These are phyloP conservation scores for Abrostola tripartita DNA, from an alignment of 2,888 invertebrate species.

Conservation along the genomic window DNA sequence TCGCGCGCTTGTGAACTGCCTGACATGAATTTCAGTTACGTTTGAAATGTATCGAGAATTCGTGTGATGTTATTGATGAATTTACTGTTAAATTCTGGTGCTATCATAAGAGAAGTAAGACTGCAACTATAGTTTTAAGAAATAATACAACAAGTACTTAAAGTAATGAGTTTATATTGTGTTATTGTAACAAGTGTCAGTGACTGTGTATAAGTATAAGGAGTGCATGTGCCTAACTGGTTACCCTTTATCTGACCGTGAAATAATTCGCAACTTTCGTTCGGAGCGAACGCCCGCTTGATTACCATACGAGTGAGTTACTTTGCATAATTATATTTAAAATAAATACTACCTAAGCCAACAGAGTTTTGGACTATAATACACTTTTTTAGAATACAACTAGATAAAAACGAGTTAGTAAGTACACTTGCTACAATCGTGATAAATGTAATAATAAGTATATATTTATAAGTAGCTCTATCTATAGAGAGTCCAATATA, in stretches of 20 bases:
- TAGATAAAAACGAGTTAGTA: neutral
- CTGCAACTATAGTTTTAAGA: neutral
- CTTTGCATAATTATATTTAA: slow-evolving; percentile 39
- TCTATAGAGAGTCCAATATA: no score
- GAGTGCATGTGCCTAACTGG: slow-evolving; percentile 13
- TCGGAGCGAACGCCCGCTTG: slow-evolving; percentile 35
- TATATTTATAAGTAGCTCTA: no score
- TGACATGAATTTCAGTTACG: slow-evolving; percentile 54
- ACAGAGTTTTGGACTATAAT: slow-evolving; percentile 32
- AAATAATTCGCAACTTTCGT: slow-evolving; percentile 48
- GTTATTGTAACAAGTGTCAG: slow-evolving; percentile 10
- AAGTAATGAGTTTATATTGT: neutral
- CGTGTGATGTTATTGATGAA: slow-evolving; percentile 19
- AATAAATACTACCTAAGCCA: slow-evolving; percentile 14
- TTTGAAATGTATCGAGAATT: slow-evolving; percentile 38
- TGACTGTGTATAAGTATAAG: slow-evolving; percentile 17
- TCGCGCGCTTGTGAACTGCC: slow-evolving; percentile 48
- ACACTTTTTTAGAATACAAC: slow-evolving; percentile 26
- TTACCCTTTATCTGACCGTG: slow-evolving; percentile 17
- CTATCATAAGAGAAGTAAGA: neutral
- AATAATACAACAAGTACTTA: neutral
- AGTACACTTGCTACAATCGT: neutral
- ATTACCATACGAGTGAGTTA: slow-evolving; percentile 49
- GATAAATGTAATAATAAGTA: no score
- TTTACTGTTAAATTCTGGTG: slow-evolving; percentile 10